Evolutionary conservation across 2,797 vertebrate genomes (phyloP).

Genomic region (Falco rusticolus): DNA sequence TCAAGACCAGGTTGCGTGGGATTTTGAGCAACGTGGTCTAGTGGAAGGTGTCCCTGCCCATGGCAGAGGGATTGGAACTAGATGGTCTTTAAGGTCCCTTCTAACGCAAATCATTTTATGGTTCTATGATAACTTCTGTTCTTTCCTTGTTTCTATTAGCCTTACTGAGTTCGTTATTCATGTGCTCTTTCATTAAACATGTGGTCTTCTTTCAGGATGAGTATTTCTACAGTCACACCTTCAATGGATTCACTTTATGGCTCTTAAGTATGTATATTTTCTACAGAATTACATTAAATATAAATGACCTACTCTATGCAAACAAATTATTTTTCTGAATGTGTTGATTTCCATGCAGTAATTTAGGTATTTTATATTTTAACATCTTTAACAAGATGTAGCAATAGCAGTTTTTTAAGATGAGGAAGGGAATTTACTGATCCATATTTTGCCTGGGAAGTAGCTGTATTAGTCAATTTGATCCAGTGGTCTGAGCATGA

Average conservation of each 20-base stretch:
- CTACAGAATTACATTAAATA: background rate
- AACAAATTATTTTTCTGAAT: background rate
- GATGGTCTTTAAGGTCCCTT: background rate
- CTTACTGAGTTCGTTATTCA: background rate
- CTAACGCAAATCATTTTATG: too few species aligned
- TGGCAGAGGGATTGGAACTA: too few species aligned
- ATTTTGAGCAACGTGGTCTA: too few species aligned
- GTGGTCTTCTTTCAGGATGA: background rate
- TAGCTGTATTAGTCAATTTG: background rate
- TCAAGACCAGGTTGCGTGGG: too few species aligned
- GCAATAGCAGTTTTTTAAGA: background rate
- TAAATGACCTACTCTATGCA: background rate
- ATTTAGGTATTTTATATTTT: background rate
- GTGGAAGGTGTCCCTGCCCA: too few species aligned
- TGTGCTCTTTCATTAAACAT: background rate
- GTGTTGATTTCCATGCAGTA: background rate
- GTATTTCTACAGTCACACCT: background rate
- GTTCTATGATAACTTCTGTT: background rate
- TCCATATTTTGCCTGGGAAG: background rate
- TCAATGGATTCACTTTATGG: background rate
- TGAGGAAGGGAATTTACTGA: background rate
- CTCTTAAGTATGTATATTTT: background rate
- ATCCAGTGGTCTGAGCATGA: rapidly evolving
- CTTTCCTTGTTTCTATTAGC: background rate
- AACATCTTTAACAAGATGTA: background rate